A percentile compares a stretch with the other conserved stretches of the same genome.
These are phyloP conservation scores for Drosophila funebris DNA, from an alignment of 1,140 invertebrate genomes.

Conservation along the genomic window DNA sequence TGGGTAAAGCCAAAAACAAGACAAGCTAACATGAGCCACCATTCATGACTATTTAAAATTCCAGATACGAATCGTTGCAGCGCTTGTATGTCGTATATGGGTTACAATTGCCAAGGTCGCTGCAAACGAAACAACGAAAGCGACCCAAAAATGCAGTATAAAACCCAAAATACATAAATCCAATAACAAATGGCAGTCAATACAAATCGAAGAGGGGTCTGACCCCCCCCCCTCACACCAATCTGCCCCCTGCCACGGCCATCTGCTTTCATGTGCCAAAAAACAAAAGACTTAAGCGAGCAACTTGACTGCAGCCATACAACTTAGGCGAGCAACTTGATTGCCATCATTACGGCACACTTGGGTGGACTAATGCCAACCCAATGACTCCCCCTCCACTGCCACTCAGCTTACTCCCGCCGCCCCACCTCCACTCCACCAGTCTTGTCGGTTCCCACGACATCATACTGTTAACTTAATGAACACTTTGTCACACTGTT, in stretches of 20 bases:
- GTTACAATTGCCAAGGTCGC: constrained; percentile 68
- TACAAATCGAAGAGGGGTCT: constrained; percentile 15
- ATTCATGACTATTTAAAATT: constrained; percentile 66
- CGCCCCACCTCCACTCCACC: neutral
- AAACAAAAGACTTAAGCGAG: constrained; percentile 67
- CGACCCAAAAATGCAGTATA: constrained; percentile 38
- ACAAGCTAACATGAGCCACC: constrained; percentile 10
- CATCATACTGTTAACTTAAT: neutral
- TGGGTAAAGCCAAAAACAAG: constrained; percentile 8
- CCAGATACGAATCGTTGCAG: constrained; percentile 74
- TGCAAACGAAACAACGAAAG: constrained; percentile 35
- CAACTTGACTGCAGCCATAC: constrained; percentile 51
- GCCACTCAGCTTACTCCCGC: neutral
- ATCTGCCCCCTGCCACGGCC: too few relatives aligned
- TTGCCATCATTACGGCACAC: constrained; percentile 1
- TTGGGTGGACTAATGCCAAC: neutral
- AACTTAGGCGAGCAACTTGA: constrained; percentile 40
- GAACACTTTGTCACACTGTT: constrained; percentile 1
- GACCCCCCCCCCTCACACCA: too few relatives aligned
- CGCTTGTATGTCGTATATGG: constrained; percentile 54
- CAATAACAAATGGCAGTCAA: constrained; percentile 8
- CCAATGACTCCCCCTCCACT: neutral
- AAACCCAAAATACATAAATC: constrained; percentile 7
- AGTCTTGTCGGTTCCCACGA: constrained; percentile 23
- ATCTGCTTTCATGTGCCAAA: neutral